Conservation (phyloP, 2,797 vertebrate genomes). For the Coluber constrictor region DNA sequence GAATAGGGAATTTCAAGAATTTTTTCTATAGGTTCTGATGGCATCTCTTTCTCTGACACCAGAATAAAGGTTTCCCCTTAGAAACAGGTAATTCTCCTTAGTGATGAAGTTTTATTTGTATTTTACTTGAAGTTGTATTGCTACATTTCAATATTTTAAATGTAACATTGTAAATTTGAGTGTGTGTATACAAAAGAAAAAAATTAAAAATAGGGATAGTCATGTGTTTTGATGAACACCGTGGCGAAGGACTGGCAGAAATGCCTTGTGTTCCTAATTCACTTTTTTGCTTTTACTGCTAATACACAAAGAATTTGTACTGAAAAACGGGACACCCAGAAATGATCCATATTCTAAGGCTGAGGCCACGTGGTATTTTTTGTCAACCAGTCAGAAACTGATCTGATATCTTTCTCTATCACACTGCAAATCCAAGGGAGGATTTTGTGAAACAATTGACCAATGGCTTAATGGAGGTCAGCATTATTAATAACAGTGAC, state of each 20-base stretch:
- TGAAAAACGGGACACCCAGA: constrained; percentile 65
- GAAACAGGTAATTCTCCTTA: constrained; percentile 10
- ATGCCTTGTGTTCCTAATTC: constrained; percentile 74
- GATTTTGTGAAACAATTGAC: neutral
- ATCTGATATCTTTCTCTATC: neutral
- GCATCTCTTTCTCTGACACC: constrained; percentile 24
- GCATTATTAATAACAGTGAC: neutral
- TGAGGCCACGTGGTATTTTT: constrained; percentile 53
- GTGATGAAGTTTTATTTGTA: constrained; percentile 9
- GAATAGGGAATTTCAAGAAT: constrained; percentile 33
- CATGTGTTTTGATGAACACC: constrained; percentile 65
- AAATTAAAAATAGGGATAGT: constrained; percentile 64
- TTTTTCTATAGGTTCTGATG: constrained; percentile 27
- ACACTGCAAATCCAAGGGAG: neutral
- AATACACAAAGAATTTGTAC: constrained; percentile 72
- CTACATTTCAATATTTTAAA: constrained; percentile 48
- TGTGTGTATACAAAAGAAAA: constrained; percentile 55
- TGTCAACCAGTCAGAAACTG: constrained; percentile 43
- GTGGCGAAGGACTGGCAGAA: constrained; percentile 68
- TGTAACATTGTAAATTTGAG: constrained; percentile 42
- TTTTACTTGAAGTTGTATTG: constrained; percentile 24
- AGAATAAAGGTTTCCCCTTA: constrained; percentile 27
- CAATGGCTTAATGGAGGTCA: neutral
- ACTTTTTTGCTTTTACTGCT: constrained; percentile 72
- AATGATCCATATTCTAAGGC: constrained; percentile 61